Percentiles rank a stretch among this genome's conserved stretches.
Evolutionary conservation across 2,797 vertebrate species (phyloP).

Genomic region (Hypotaenidia philippensis): DNA sequence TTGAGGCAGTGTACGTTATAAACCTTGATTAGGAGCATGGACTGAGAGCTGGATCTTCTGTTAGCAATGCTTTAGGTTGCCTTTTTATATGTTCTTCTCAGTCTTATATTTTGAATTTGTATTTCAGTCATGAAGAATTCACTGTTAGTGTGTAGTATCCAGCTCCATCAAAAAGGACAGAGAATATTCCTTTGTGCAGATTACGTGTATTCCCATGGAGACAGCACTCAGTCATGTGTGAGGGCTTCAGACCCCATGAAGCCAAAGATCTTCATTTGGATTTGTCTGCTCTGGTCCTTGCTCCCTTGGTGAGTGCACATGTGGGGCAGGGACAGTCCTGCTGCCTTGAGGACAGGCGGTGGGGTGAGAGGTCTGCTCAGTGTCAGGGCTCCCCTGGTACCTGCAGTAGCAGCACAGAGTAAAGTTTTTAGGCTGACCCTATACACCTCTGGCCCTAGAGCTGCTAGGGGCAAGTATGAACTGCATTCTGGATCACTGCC

Average conservation of each 20-base stretch:
- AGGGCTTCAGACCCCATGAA: not conserved
- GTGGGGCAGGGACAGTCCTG: not conserved
- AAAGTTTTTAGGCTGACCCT: not conserved
- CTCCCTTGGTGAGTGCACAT: not conserved
- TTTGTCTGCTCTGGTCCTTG: fast-evolving
- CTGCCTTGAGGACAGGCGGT: fast-evolving
- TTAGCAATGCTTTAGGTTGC: not conserved
- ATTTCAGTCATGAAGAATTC: not conserved
- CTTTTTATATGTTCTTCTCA: not conserved
- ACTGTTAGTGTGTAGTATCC: not conserved
- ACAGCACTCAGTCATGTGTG: not conserved
- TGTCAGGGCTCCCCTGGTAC: fast-evolving
- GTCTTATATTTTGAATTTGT: not conserved
- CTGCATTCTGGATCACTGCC: not conserved
- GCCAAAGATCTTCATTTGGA: not conserved
- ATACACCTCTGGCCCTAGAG: not conserved
- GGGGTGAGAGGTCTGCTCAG: not conserved
- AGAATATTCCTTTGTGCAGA: not conserved
- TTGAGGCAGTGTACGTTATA: not conserved
- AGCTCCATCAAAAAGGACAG: fast-evolving
- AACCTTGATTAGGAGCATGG: not conserved
- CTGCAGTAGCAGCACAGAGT: not conserved
- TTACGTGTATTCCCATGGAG: not conserved
- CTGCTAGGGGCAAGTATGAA: not conserved
- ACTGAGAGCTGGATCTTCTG: not conserved